phyloP scores from a whole-genome alignment of 1,140 invertebrate genomes.

The Drosophila nannoptera region DNA sequence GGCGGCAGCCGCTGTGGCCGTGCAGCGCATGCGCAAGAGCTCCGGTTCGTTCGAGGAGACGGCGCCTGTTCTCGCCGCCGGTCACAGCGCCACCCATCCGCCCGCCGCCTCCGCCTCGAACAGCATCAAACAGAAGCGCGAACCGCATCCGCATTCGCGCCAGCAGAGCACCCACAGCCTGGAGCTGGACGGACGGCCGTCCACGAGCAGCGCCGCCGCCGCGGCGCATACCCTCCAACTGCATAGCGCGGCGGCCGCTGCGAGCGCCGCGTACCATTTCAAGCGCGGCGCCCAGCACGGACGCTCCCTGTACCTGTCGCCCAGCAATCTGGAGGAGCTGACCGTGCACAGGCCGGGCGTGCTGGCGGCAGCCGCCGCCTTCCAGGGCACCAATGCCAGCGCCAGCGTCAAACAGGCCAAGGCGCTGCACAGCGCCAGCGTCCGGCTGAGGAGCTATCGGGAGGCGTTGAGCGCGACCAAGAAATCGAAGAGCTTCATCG shows the following conservation, averaged over 20 bases:
- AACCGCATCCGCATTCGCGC: slow-evolving; percentile 62
- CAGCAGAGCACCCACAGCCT: slow-evolving; percentile 78
- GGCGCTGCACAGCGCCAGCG: slow-evolving; percentile 75
- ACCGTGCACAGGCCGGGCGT: slow-evolving; percentile 67
- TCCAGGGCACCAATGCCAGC: slow-evolving; percentile 76
- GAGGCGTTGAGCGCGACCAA: slow-evolving; percentile 75
- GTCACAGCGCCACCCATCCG: slow-evolving; percentile 66
- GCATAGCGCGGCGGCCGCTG: slow-evolving; percentile 72
- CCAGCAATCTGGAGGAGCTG: slow-evolving; percentile 74
- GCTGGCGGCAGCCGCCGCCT: slow-evolving; percentile 67
- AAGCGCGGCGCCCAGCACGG: slow-evolving; percentile 74
- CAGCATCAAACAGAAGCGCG: slow-evolving; percentile 70
- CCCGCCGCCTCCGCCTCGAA: slow-evolving; percentile 61
- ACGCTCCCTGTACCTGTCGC: slow-evolving; percentile 74
- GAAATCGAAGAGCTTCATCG: slow-evolving; percentile 79
- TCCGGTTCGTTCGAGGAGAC: slow-evolving; percentile 73
- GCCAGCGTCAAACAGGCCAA: slow-evolving; percentile 77
- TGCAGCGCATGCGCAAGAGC: slow-evolving; percentile 65
- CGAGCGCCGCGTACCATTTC: slow-evolving; percentile 74
- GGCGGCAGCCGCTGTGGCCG: slow-evolving; percentile 57
- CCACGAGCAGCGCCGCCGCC: slow-evolving; percentile 58
- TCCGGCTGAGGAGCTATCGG: slow-evolving; percentile 71
- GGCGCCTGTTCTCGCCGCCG: slow-evolving; percentile 42
- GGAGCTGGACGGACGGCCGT: slow-evolving; percentile 71
- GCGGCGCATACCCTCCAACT: slow-evolving; percentile 60